phyloP scores from a whole-genome alignment of 2,797 vertebrate species.

The Spinus pinus region DNA sequence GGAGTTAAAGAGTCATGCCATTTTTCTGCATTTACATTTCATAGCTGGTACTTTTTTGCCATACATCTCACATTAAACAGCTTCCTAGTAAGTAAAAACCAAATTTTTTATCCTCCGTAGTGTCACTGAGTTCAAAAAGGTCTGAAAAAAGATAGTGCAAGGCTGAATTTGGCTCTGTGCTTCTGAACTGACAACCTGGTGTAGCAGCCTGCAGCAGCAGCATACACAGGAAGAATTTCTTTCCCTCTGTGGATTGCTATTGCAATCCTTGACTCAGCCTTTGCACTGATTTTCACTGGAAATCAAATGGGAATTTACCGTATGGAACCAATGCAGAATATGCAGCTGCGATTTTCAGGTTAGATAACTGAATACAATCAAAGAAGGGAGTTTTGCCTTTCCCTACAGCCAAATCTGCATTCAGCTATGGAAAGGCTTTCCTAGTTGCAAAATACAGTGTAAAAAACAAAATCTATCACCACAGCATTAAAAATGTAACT shows the following conservation, averaged over 20 bases:
- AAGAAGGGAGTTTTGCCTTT: not conserved
- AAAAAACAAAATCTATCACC: not conserved
- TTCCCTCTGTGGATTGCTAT: not conserved
- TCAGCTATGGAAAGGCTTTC: fast-evolving
- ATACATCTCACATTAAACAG: not conserved
- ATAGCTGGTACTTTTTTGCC: not conserved
- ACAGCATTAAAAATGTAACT: slow-evolving; percentile 12
- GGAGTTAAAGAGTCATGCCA: slow-evolving; percentile 43
- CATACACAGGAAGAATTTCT: not conserved
- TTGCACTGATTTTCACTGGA: not conserved
- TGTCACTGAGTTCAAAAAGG: not conserved
- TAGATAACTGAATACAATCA: slow-evolving; percentile 13
- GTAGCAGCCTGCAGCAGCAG: slow-evolving; percentile 15
- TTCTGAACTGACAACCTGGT: slow-evolving; percentile 18
- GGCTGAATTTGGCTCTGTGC: slow-evolving; percentile 5
- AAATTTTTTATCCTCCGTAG: slow-evolving; percentile 15
- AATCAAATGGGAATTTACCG: not conserved
- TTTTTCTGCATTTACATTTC: slow-evolving; percentile 51
- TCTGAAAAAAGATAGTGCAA: not conserved
- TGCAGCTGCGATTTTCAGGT: not conserved
- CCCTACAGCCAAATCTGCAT: not conserved
- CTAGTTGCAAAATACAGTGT: not conserved
- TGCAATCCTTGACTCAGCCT: slow-evolving; percentile 36
- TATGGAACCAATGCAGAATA: slow-evolving; percentile 25
- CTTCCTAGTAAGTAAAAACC: not conserved